These are phyloP conservation scores for Polylopha cassiicola DNA, from an alignment of 2,888 invertebrate species.

Conservation along the genomic window DNA sequence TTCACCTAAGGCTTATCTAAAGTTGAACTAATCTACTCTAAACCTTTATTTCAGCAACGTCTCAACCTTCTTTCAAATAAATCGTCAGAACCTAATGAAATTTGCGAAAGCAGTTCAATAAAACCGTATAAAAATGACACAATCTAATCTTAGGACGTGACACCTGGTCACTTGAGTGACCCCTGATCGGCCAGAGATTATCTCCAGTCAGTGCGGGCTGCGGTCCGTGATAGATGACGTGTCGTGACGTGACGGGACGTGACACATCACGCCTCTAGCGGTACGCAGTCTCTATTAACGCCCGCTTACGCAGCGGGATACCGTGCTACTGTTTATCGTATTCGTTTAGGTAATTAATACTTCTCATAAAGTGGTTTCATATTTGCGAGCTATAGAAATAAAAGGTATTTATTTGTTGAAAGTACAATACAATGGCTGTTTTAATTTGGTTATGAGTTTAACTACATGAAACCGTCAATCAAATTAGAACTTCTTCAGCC, in stretches of 20 bases:
- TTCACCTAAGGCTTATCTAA: too few species aligned
- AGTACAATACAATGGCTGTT: too few species aligned
- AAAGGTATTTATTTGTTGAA: too few species aligned
- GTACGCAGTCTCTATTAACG: conserved; percentile 24
- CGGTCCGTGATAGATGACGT: conserved; percentile 38
- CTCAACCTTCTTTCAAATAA: too few species aligned
- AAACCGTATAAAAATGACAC: conserved; percentile 1
- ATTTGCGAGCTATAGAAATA: too few species aligned
- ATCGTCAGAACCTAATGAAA: background rate
- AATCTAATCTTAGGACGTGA: conserved; percentile 3
- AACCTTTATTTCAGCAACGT: too few species aligned
- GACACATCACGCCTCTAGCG: conserved; percentile 13
- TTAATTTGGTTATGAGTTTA: too few species aligned
- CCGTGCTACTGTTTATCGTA: conserved; percentile 28
- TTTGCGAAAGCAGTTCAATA: background rate
- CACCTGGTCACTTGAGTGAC: conserved; percentile 3
- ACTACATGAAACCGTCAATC: too few species aligned
- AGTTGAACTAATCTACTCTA: too few species aligned
- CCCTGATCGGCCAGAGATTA: conserved; percentile 32
- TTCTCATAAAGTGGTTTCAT: too few species aligned
- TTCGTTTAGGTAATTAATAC: conserved; percentile 12
- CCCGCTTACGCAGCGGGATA: conserved; percentile 27
- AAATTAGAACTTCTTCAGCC: too few species aligned
- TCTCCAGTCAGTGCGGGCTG: conserved; percentile 22
- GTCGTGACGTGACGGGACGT: conserved; percentile 22